phyloP scores from a whole-genome alignment of 2,888 invertebrate species.

The Blera fallax region DNA sequence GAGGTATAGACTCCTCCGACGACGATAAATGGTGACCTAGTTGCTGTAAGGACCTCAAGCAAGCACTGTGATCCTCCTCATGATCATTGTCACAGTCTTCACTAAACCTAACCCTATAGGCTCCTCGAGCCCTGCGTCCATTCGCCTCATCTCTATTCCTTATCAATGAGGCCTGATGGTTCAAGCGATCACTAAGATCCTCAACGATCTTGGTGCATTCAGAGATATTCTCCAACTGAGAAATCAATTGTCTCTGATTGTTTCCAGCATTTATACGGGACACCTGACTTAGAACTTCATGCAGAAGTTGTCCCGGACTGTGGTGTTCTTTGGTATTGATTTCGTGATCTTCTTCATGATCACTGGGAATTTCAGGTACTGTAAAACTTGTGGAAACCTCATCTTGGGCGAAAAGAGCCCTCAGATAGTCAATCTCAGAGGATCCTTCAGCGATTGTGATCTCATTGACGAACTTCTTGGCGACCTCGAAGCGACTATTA shows the following conservation, averaged over 20 bases:
- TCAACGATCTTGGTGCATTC: constrained; percentile 64
- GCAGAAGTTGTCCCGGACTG: constrained; percentile 60
- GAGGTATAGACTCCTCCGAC: constrained; percentile 54
- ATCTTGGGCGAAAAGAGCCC: constrained; percentile 45
- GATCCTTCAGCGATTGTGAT: constrained; percentile 74
- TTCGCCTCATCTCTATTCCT: constrained; percentile 24
- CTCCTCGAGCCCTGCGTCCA: not conserved
- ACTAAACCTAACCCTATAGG: constrained; percentile 55
- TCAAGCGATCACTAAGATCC: constrained; percentile 58
- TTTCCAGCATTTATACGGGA: constrained; percentile 52
- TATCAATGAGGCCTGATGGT: constrained; percentile 22
- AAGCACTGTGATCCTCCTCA: constrained; percentile 36
- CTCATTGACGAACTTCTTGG: constrained; percentile 77
- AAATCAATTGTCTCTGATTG: constrained; percentile 46
- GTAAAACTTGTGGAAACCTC: constrained; percentile 54
- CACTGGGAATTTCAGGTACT: not conserved
- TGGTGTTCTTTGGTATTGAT: constrained; percentile 44
- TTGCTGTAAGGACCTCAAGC: constrained; percentile 31
- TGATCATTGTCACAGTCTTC: constrained; percentile 43
- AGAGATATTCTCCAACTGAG: constrained; percentile 61
- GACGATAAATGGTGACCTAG: constrained; percentile 53
- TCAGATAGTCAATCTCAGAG: constrained; percentile 39
- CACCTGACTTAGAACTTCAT: constrained; percentile 61
- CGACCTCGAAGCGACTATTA: constrained; percentile 79
- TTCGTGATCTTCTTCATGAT: constrained; percentile 5